Evolutionary conservation across 1,140 invertebrate genomes (phyloP), one percentile per base, ranked within the genome.

Genomic region (Drosophila watanabei): DNA sequence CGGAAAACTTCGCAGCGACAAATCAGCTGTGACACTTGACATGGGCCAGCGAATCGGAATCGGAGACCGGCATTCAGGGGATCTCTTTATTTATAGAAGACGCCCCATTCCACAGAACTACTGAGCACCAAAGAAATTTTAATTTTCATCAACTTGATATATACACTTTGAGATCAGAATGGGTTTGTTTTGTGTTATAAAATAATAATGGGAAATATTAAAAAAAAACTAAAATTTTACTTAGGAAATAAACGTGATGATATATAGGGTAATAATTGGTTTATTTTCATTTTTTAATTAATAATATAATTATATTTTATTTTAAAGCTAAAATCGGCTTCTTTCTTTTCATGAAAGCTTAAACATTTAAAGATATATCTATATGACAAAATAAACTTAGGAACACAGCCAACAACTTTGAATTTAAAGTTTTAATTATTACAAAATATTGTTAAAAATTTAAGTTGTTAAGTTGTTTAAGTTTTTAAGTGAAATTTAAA

Each of bases 1-100:
- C 48, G 43, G n/a, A 71, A 35, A 49, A 72, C 66, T 72, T 59
- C 10, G 65, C 43, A 45, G 65, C 52, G 51, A 68, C 71, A 59
- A 77, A 79, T 79, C 76, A 71, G 66, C 28, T 79, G 57, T 78
- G 76, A 79, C 75, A 79, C 75, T 79, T 79, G 76, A 79, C 76
- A 79, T 79, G 75, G 18, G 65, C 41, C 59, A 49, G 65, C 57
- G 39, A 78, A 58, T 57, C 61, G 33, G 41, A 78, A 58, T 51
- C 61, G 33, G 60, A 46, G 72, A 77, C 61, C 41, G 54, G 35
- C 49, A 69, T 69, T 72, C 37, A 45, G 64, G 30, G 37, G 64
- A 56, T 37, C 46, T 56, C 65, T 72, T 58, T 72, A 72, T 72
- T 72, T 72, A 49, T 72, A 72, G 66, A 71, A 41, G 20, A 10